phyloP scores from a whole-genome alignment of 2,113 vertebrate species.

The Dipodomys merriami region DNA sequence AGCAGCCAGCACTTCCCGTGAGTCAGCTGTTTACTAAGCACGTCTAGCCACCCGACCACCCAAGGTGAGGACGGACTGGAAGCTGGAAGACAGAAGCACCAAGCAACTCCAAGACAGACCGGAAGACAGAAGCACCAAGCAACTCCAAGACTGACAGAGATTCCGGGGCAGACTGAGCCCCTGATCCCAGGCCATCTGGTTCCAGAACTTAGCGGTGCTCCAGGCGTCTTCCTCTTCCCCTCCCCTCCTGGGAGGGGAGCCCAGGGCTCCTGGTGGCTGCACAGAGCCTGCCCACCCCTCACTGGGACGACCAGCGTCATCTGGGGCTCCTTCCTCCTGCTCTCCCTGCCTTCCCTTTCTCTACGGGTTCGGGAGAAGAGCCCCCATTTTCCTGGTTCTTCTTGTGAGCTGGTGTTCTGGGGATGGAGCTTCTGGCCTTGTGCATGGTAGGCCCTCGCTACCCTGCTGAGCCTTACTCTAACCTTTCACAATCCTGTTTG shows the following conservation, averaged over 20 bases:
- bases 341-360: neutral
- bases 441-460: neutral
- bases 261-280: neutral
- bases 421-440: neutral
- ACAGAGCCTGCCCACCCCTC: accelerated
- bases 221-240: neutral
- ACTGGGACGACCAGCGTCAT: accelerated
- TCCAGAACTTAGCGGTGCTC: neutral
- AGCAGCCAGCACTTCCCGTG: neutral
- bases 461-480: neutral
- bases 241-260: neutral
- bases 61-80: accelerated
- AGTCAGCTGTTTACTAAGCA: neutral
- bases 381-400: neutral
- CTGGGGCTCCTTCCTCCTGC: accelerated
- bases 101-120: neutral
- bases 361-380: neutral
- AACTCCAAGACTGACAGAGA: neutral
- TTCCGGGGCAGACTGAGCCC: neutral
- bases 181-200: too few relatives aligned
- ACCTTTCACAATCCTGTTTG: neutral
- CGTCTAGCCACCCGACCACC: accelerated
- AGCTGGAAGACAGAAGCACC: accelerated
- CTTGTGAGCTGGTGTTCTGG: too few relatives aligned
- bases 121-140: accelerated